Evolutionary conservation across 2,113 vertebrate species (phyloP), one percentile per base, ranked within the genome.

Genomic region (Perognathus longimembris): DNA sequence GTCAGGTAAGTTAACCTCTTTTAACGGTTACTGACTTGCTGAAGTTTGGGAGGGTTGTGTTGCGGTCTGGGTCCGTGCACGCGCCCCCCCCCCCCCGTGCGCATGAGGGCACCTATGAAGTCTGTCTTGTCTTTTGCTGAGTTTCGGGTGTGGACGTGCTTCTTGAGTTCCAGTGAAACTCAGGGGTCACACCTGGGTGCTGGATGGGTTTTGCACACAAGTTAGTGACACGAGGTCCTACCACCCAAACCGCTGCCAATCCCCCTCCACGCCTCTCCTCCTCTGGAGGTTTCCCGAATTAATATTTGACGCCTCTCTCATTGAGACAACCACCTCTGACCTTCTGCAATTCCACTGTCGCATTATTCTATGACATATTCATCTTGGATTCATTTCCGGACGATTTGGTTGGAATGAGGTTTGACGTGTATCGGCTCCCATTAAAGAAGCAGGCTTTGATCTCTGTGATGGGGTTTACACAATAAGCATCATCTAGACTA

Each of bases 351-450:
- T 97, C 97, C 98, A 98, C 97, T 98, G 98, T 98, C 98, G 98
- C 98, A 98, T 98, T 98, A 98, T 98, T 98, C 98, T 98, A 98
- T 98, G 98, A 98, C 98, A 98, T 98, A 98, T 98, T 98, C 98
- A 98, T 98, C 97, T 97, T 98, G 98, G 98, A 98, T 98, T 98
- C 98, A 98, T 98, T 98, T 98, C 98, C 97, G 92, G 98, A 97
- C 90, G 89, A 98, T 98, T 98, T 98, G 97, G 99, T 98, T 98
- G 98, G 98, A 98, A 98, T 98, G 98, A 98, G 98, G 96, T 98
- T 98, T 98, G 97, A 98, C 98, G 98, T 95, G 97, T 98, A 98
- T 98, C 98, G 98, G 97, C 97, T 98, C 97, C 98, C 97, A 98
- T 98, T 98, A 98, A 98, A 98, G 98, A 97, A 97, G 96, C 96